These are phyloP conservation scores for Gymnobelideus leadbeateri DNA, from an alignment of 2,113 vertebrate genomes.

Conservation along the genomic window DNA sequence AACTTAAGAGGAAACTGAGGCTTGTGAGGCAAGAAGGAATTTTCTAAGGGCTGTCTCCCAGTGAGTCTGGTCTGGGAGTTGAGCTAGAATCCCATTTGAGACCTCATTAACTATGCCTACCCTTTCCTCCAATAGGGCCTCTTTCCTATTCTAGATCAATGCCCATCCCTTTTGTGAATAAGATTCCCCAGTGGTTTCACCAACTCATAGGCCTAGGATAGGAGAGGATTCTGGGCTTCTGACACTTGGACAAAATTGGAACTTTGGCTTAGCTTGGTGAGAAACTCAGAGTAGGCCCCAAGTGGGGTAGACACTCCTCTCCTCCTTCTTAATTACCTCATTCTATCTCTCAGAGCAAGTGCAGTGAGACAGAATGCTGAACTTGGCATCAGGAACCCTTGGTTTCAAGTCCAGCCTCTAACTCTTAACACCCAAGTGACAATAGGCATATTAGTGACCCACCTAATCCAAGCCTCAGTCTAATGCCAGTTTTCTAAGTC, in stretches of 20 bases:
- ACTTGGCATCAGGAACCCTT: too few species aligned
- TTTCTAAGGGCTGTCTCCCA: background rate
- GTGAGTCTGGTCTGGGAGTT: background rate
- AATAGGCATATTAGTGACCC: too few species aligned
- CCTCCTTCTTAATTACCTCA: too few species aligned
- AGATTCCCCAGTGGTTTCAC: background rate
- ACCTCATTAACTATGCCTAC: background rate
- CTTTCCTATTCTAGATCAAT: background rate
- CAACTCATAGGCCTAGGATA: background rate
- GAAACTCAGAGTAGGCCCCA: background rate
- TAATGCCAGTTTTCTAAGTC: too few species aligned
- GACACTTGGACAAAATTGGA: background rate
- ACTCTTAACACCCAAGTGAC: too few species aligned
- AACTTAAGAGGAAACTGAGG: background rate
- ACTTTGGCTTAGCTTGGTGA: background rate
- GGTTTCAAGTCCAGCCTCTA: too few species aligned
- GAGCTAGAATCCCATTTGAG: background rate
- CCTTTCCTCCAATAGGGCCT: background rate
- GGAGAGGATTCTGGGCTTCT: background rate
- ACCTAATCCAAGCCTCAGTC: too few species aligned
- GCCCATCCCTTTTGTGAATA: background rate
- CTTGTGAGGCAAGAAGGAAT: background rate
- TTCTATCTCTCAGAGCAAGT: too few species aligned
- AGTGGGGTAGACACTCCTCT: background rate
- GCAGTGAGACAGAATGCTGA: too few species aligned